Conservation (phyloP, 2,888 invertebrate species). For the Coenonympha arcania region DNA sequence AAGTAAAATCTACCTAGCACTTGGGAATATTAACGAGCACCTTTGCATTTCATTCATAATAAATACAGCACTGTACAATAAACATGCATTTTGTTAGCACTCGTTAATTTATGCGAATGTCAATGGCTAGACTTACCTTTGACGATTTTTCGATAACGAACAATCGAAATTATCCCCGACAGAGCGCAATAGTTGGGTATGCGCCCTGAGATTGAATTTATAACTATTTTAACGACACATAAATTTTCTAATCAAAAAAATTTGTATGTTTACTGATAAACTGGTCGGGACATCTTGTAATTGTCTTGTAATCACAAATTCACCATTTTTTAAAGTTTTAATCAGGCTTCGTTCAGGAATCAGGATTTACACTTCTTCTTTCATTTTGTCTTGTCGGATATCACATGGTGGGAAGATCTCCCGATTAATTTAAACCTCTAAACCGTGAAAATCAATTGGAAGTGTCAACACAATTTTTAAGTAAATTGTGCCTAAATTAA, state of each 20-base stretch:
- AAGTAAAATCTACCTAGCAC: not conserved
- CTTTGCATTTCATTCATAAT: slow-evolving; percentile 21
- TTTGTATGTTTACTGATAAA: slow-evolving; percentile 65
- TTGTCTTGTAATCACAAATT: slow-evolving; percentile 33
- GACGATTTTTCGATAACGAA: slow-evolving; percentile 53
- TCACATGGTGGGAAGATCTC: too few relatives aligned
- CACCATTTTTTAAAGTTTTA: not conserved
- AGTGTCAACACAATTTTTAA: too few relatives aligned
- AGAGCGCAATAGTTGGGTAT: slow-evolving; percentile 45
- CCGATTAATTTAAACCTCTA: too few relatives aligned
- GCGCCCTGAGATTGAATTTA: slow-evolving; percentile 44
- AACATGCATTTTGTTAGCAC: slow-evolving; percentile 31
- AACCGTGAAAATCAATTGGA: too few relatives aligned
- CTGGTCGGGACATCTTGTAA: slow-evolving; percentile 50
- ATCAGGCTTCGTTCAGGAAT: not conserved
- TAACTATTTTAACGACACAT: slow-evolving; percentile 51
- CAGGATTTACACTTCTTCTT: too few relatives aligned
- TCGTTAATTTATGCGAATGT: slow-evolving; percentile 59
- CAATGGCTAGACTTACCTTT: slow-evolving; percentile 59
- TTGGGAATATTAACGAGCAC: slow-evolving; percentile 24
- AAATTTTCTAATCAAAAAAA: slow-evolving; percentile 54
- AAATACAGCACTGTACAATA: slow-evolving; percentile 10
- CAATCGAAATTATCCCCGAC: slow-evolving; percentile 45
- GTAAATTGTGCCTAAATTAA: too few relatives aligned
- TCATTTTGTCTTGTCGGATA: slow-evolving; percentile 19